Evolutionary conservation across 2,113 vertebrate species (phyloP), one percentile per base, ranked within the genome.

Genomic region (Oryzias melastigma): DNA sequence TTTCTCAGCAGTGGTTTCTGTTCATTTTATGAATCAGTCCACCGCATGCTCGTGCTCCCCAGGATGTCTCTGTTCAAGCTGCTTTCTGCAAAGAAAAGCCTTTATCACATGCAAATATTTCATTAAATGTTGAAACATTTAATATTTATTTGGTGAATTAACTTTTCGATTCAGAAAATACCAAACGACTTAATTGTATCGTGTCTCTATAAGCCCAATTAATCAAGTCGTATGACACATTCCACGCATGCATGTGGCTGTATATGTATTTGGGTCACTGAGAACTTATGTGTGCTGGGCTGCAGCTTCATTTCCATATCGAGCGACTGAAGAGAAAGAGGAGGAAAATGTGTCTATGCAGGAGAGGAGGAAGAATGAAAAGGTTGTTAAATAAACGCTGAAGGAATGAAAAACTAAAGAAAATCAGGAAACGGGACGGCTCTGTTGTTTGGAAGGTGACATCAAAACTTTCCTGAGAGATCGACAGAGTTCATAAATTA

Each of bases 231-330:
- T 24, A 35, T 63, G 59, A 78, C 69, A 81, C 57, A 19, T 70
- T 46, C 25, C 17, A 22, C 54, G 18, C 55, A n/a, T 52, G 18
- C 50, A 29, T 42, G 18, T 52, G 16, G 3, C 52, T 52, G 60
- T 45, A 40, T 61, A 20, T 67, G 66, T 71, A 81, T 81, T 62
- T 83, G 68, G 83, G 83, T 85, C 75, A 82, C 48, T 56, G 40
- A 66, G 65, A 83, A 59, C 68, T 71, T 51, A 48, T 44, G 1
- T 61, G 65, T 73, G 52, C 68, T 45, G 65, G 62, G 50, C 58
- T 65, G 18, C 56, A 58, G 55, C 49, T 81, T 75, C 55, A 83
- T 85, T 87, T 78, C 74, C 83, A 85, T 83, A 80, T 52, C 53
- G 27, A 85, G 77, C 73, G 48, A 22, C 61, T 70, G 51, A 15